Evolutionary conservation across 2,888 invertebrate species (phyloP).

Genomic region (Chaetogeoica ovagalla): DNA sequence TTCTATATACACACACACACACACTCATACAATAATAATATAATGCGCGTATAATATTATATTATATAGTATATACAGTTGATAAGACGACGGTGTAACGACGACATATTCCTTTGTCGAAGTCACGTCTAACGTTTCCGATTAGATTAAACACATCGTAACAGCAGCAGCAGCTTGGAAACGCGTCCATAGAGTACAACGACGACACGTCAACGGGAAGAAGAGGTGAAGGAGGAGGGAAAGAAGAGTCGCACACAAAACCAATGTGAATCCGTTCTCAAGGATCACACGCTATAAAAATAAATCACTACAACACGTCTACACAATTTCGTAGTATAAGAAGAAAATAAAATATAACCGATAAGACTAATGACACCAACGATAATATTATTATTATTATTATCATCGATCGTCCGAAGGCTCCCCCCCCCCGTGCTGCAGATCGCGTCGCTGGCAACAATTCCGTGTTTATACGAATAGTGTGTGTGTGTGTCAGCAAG

Average conservation of each 20-base stretch:
- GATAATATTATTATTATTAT: conserved; percentile 53
- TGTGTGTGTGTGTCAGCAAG: background rate
- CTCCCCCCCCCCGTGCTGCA: background rate
- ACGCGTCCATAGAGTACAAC: background rate
- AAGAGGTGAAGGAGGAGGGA: background rate
- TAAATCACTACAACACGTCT: conserved; percentile 33
- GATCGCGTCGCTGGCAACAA: conserved; percentile 40
- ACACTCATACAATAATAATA: background rate
- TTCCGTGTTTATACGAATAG: conserved; percentile 38
- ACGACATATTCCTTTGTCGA: conserved; percentile 42
- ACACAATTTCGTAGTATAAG: background rate
- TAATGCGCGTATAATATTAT: background rate
- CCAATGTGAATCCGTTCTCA: conserved; percentile 20
- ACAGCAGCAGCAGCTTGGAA: background rate
- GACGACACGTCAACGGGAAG: background rate
- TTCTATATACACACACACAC: background rate
- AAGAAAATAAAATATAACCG: conserved; percentile 12
- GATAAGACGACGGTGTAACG: conserved; percentile 24
- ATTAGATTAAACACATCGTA: conserved; percentile 33
- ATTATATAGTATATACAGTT: background rate
- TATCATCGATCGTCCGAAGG: conserved; percentile 38
- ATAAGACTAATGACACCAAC: conserved; percentile 51
- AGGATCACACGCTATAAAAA: conserved; percentile 44
- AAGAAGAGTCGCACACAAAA: background rate
- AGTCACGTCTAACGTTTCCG: conserved; percentile 41